Base-by-base conservation (phyloP, 2,797 vertebrate genomes). In the Anableps anableps region DNA sequence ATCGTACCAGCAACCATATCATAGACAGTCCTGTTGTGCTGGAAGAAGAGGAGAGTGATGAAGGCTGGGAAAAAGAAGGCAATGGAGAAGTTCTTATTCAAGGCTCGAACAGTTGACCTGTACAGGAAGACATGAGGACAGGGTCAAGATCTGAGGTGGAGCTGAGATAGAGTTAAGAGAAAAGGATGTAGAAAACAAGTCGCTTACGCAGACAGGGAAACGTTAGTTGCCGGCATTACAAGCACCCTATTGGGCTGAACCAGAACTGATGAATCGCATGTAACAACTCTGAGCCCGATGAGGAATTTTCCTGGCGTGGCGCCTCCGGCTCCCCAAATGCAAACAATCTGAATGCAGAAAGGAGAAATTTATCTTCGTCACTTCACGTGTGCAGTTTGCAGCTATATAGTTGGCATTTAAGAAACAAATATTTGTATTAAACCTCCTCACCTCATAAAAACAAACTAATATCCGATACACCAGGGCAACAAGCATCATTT, bases 11-110 rank as follows among this genome's bases (percentile, higher is more conserved):
- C 99, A 79, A 99, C 98, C 88, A 99, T 99, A 83, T 99, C 99
- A 43, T 99, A 99, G 60, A 98, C 98, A 95, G 98, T 99, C 96
- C 99, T 96, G 94, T 99, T 99, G 89, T 99, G 99, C 90, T 99
- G 99, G 92, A 99, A 99, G 94, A 99, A 99, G 80, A 99, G 96
- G 85, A 99, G 95, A 0, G 99, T 99, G 93, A 99, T 98, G 93
- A 99, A 99, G 0, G 98, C 99, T 60, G 98, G 98, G 89, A 99
- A 99, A 93, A 99, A 99, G 78, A 99, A 99, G 81, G 98, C 99
- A 82, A 99, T 99, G 83, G 98, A 99, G 94, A 99, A 99, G 95
- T 99, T 99, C 96, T 99, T 99, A 96, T 99, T 99, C 95, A 99
- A 93, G 84, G 99, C 98, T 95, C 98, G 96, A 82, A 99, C 96